Base-by-base conservation (phyloP, 64 coral and sea anemone species). In the Pocillopora verrucosa region DNA sequence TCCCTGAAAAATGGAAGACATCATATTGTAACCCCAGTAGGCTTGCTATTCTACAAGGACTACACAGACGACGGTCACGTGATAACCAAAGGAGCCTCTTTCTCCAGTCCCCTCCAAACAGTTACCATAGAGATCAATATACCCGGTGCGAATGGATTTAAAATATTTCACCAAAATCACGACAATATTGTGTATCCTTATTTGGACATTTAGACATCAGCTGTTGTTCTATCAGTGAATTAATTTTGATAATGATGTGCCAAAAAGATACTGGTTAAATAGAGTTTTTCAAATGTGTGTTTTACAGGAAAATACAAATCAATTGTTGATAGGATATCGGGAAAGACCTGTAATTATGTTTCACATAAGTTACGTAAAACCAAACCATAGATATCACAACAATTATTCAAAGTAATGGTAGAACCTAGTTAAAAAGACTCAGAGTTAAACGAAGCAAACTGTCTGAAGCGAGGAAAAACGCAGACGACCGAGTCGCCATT, bases 11-110 rank as follows among this genome's bases (percentile, higher is more conserved):
- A 0, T 2, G 90, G 90, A 10, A 51, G 34, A 56, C 90, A 92
- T 16, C 72, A 87, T 30, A 84, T 92, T 45, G 65, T 79, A 4
- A 92, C 90, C 15, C 82, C 81, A 74, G 82, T 92, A 0, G 19
- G 79, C 22, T 36, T 92, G 51, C 68, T 67, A 37, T 92, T 87
- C 60, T 92, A 92, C 37, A 92, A 92, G 36, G 90, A 92, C 5
- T 92, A 92, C 60, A 81, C 63, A 13, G 73, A 86, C 34, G 74
- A 92, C 56, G 82, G 82, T 22, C 26, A 86, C 22, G 82, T 92
- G 61, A 34, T 75, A 61, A 76, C 81, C 13, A 92, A 86, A 60
- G 90, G 82, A 16, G 16, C 30, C 15, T 4, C 36, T 12, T 92
- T 74, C 75, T 78, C 89, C 16, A 34, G 62, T 64, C 90, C 82